Evolutionary conservation across 2,888 invertebrate genomes (phyloP), one percentile per base, ranked within the genome.

Genomic region (Choristoneura rosaceana): DNA sequence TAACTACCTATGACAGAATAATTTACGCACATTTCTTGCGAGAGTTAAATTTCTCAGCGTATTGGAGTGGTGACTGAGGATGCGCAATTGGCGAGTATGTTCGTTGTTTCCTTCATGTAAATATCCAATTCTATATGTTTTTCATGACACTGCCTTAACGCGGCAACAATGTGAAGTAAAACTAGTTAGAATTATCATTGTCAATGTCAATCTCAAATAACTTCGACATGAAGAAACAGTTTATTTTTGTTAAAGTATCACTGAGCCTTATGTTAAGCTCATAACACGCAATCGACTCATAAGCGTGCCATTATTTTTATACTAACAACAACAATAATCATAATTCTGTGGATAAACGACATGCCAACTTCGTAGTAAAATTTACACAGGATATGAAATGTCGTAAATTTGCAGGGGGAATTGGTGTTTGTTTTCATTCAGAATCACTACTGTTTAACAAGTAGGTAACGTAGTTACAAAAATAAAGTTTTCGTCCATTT

Each of bases 171-270:
- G 9, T 9, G 3, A 43, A 43, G 9, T 9, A 9, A 9, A 10
- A 25, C 2, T 10, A 43, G 9, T 47, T n/a, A 47, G 4, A n/a
- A 47, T 14, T 14, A 47, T 47, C 47, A 14, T n/a, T 61, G 38
- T 12, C 41, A n/a, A 47, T 10, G 4, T 38, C 33, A n/a, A 47
- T 10, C 0, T 38, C 33, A 33, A 62, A 33, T 33, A 55, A 8
- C 14, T 55, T 17, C 10, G 17, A n/a, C 38, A 63, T 58, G 58
- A 63, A 33, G 62, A 69, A 52, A 63, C 63, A 38, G 33, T 0
- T 61, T 3, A 17, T n/a, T 58, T 58, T 63, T 63, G 50, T 68
- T 25, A 17, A 10, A 9, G 25, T 45, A 58, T 10, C 15, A 58
- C 34, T 10, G 47, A 14, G 12, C 52, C 7, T 55, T 17, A 58